A percentile compares a stretch with the other conserved stretches of the same genome.
These are phyloP conservation scores for Campoplex nolae DNA, from an alignment of 2,888 invertebrate genomes.

Conservation along the genomic window DNA sequence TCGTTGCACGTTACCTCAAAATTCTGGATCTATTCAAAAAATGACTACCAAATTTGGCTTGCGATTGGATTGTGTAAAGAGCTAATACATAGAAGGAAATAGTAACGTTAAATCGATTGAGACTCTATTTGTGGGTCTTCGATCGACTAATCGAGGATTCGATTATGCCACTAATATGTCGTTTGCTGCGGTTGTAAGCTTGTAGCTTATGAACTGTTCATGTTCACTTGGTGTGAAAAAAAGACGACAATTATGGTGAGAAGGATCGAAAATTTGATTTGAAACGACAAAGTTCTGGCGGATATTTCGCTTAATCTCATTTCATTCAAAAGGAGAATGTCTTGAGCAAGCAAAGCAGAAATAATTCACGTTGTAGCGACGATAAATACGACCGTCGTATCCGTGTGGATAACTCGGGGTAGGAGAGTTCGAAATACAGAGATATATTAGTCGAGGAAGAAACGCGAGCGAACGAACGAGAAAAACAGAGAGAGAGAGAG, in stretches of 20 bases:
- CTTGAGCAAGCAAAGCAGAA: neutral
- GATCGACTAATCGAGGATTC: too few relatives aligned
- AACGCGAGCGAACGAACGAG: conserved; percentile 13
- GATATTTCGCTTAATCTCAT: conserved; percentile 4
- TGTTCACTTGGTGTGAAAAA: too few relatives aligned
- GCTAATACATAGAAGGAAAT: too few relatives aligned
- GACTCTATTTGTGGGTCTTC: too few relatives aligned
- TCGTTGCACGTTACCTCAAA: too few relatives aligned
- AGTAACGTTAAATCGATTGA: neutral
- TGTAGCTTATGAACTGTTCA: too few relatives aligned
- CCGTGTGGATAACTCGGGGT: conserved; percentile 17
- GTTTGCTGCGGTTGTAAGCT: too few relatives aligned
- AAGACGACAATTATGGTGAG: neutral
- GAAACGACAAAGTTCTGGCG: neutral
- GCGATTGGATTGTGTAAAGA: too few relatives aligned
- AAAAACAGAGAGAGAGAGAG: neutral
- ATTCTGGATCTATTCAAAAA: too few relatives aligned
- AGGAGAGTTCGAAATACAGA: conserved; percentile 29
- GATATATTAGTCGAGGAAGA: conserved; percentile 31
- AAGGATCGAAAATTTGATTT: neutral
- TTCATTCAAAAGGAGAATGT: conserved; percentile 27
- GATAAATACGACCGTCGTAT: conserved; percentile 5
- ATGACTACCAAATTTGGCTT: too few relatives aligned
- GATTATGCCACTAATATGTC: too few relatives aligned
- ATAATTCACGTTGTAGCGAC: conserved; percentile 16